phyloP scores from a whole-genome alignment of 2,113 vertebrate genomes.

The Forbesichthys papilliferus region DNA sequence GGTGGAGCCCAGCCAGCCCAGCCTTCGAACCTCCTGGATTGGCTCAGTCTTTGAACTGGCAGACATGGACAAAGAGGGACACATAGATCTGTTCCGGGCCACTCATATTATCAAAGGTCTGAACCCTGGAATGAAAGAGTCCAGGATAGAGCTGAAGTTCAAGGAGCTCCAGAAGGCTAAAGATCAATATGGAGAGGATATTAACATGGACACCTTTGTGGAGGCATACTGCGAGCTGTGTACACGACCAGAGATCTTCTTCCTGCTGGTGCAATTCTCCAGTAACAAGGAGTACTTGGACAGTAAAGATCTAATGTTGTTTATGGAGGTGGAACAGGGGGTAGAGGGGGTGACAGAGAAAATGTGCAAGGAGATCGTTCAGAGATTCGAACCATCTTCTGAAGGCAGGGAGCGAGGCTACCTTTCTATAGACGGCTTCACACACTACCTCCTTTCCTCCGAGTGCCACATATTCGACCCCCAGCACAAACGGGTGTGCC shows the following conservation, averaged over 20 bases:
- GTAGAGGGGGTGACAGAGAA: constrained; percentile 88
- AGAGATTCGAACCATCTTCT: constrained; percentile 88
- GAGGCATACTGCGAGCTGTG: constrained; percentile 90
- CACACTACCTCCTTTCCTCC: constrained; percentile 89
- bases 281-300: constrained; percentile 93
- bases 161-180: constrained; percentile 89
- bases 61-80: constrained; percentile 81
- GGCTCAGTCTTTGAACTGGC: constrained; percentile 86
- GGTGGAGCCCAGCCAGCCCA: constrained; percentile 77
- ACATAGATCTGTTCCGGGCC: constrained; percentile 82
- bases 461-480: constrained; percentile 93
- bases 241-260: constrained; percentile 91
- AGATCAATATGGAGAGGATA: constrained; percentile 77
- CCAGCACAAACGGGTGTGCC: constrained; percentile 88
- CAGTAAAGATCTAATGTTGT: constrained; percentile 88
- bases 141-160: constrained; percentile 88
- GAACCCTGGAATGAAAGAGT: constrained; percentile 89
- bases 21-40: constrained; percentile 87
- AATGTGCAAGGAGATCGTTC: constrained; percentile 84
- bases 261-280: constrained; percentile 90
- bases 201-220: constrained; percentile 84
- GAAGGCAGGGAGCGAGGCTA: constrained; percentile 85
- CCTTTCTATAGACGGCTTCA: constrained; percentile 89
- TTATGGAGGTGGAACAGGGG: constrained; percentile 91
- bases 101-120: constrained; percentile 89